phyloP scores from a whole-genome alignment of 2,888 invertebrate genomes.

The Diploptera punctata region DNA sequence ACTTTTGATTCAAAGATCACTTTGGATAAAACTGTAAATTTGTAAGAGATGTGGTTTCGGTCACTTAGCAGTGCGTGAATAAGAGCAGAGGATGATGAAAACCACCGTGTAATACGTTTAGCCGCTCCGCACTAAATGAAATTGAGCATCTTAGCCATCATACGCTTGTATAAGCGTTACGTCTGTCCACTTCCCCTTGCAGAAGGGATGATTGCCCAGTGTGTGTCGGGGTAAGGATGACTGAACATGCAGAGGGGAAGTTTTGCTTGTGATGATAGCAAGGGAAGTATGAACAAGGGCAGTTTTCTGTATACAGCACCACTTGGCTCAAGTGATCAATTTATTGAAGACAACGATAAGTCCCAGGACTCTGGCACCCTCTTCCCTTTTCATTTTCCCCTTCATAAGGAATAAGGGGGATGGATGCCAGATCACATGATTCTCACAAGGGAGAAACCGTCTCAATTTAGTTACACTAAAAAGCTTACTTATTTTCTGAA shows the following conservation, averaged over 20 bases:
- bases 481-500: too few species aligned
- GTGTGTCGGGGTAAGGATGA: background rate
- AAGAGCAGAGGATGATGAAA: too few species aligned
- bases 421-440: slow-evolving; percentile 11
- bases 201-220: slow-evolving; percentile 17
- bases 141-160: background rate
- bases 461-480: background rate
- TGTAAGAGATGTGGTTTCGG: too few species aligned
- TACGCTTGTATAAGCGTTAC: background rate
- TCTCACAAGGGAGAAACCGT: background rate
- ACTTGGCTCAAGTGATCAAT: slow-evolving; percentile 38
- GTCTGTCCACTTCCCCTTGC: background rate
- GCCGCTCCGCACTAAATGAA: too few species aligned
- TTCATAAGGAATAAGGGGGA: slow-evolving; percentile 2
- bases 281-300: slow-evolving; percentile 19
- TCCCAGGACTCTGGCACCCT: slow-evolving; percentile 4
- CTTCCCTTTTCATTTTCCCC: background rate
- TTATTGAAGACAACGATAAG: slow-evolving; percentile 36
- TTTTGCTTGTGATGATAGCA: slow-evolving; percentile 19
- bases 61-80: too few species aligned
- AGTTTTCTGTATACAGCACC: slow-evolving; percentile 31
- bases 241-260: slow-evolving; percentile 3
- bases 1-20: too few species aligned
- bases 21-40: too few species aligned
- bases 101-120: too few species aligned